Conservation (phyloP, 2,113 vertebrate genomes). For the Mirounga angustirostris region DNA sequence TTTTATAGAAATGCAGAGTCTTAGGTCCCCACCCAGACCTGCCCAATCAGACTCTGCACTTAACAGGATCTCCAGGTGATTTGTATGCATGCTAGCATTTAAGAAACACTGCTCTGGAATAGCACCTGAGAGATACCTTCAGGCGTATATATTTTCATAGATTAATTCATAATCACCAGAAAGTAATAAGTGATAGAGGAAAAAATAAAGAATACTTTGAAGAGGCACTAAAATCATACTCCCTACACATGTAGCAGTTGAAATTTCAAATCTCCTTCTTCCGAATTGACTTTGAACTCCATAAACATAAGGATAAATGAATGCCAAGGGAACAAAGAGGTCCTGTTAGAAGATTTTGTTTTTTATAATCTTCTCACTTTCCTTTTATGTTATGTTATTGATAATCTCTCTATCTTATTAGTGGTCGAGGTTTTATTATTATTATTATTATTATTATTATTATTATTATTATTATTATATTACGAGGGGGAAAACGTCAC, state of each 20-base stretch:
- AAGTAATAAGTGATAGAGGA: neutral
- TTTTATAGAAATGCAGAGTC: neutral
- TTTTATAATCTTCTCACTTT: conserved; percentile 13
- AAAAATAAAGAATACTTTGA: conserved; percentile 44
- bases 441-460: neutral
- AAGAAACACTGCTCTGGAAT: neutral
- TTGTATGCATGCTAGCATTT: neutral
- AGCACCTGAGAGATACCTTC: neutral
- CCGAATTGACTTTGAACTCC: conserved; percentile 38
- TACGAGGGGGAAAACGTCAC: neutral
- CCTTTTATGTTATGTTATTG: conserved; percentile 15
- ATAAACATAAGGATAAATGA: conserved; percentile 18
- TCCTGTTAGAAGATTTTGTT: neutral
- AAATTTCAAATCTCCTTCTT: conserved; percentile 32
- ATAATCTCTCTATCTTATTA: conserved; percentile 53
- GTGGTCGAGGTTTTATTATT: neutral
- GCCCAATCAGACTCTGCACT: neutral
- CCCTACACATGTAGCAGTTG: neutral
- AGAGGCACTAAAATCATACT: neutral
- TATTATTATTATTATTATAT: conserved; percentile 12
- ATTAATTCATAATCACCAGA: conserved; percentile 19
- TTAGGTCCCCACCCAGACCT: neutral
- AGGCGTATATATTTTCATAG: neutral
- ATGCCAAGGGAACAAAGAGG: neutral
- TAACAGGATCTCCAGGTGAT: neutral